phyloP scores from a whole-genome alignment of 2,113 vertebrate species.

The Psittacara wagleri region DNA sequence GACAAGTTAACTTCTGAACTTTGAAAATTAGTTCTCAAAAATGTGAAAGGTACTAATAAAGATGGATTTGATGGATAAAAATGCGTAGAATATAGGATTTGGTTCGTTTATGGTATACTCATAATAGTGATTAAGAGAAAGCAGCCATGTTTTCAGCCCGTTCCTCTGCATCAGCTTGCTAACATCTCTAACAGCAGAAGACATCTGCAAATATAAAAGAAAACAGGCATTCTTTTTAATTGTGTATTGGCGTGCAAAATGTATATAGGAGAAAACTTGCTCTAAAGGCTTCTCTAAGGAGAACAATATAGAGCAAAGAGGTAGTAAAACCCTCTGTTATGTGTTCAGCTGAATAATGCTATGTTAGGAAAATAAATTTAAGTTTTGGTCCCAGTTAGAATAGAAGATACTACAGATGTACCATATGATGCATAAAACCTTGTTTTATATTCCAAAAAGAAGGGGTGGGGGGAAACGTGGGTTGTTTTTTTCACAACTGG shows the following conservation, averaged over 20 bases:
- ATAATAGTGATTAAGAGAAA: background rate
- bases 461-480: background rate
- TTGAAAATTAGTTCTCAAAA: slow-evolving; percentile 34
- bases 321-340: background rate
- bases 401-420: background rate
- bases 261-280: background rate
- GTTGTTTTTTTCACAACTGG: fast-evolving
- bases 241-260: background rate
- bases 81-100: background rate
- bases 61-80: slow-evolving; percentile 34
- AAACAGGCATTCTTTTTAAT: background rate
- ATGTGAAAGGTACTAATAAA: slow-evolving; percentile 20
- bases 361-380: background rate
- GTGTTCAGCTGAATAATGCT: background rate
- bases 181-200: background rate
- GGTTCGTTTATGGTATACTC: slow-evolving; percentile 45
- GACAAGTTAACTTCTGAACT: slow-evolving; percentile 39
- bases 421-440: background rate
- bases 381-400: background rate
- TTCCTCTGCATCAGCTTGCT: background rate
- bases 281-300: background rate
- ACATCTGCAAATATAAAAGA: background rate
- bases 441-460: background rate
- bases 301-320: background rate
- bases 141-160: background rate